Base-by-base conservation (phyloP, 2,797 vertebrate genomes). In the Oreochromis mossambicus region DNA sequence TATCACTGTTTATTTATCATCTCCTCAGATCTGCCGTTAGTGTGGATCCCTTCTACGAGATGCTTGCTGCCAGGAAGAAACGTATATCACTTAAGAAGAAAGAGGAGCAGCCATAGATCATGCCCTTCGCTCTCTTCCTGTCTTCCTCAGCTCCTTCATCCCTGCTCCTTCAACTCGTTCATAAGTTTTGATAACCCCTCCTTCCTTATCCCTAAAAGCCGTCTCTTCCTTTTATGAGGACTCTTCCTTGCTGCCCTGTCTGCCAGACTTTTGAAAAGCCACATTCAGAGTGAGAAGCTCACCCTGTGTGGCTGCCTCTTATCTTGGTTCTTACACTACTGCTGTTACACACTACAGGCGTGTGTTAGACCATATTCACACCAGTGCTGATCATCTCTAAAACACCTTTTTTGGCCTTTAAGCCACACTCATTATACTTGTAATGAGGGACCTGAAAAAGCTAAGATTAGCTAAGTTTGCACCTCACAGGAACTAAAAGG, bases 41-140 rank as follows among this genome's bases (percentile, higher is more conserved):
- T 1, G 97, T 98, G 89, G 98, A 98, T 91, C 98, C 98, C 32
- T 99, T 98, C 96, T 99, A 98, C 5, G 98, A 99, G 95, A 99
- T 99, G 98, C 94, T 98, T 15, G 98, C 98, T 0, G 97, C 98
- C 26, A 96, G 98, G 86, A 98, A 98, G 97, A 98, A 99, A 89
- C 96, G 98, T 82, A 98, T 98, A 95, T 98, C 98, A 1, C 96
- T 98, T 92, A 98, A 99, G 95, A 98, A 98, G 95, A 98, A 98
- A 88, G 98, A 98, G 91, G 97, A 97, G 46, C 96, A 97, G 61
- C 95, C 95, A 3, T 97, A 95, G 92, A 94, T 76, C 12, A 73
- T 55, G 75, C 17, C 77, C 26, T 21, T 46, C 24, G 5, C 41
- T 79, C 70, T 15, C 82, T 83, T 78, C 66, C 50, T 36, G 81